Base-by-base conservation (phyloP, 1,140 invertebrate genomes). In the Aphelenchoides besseyi region DNA sequence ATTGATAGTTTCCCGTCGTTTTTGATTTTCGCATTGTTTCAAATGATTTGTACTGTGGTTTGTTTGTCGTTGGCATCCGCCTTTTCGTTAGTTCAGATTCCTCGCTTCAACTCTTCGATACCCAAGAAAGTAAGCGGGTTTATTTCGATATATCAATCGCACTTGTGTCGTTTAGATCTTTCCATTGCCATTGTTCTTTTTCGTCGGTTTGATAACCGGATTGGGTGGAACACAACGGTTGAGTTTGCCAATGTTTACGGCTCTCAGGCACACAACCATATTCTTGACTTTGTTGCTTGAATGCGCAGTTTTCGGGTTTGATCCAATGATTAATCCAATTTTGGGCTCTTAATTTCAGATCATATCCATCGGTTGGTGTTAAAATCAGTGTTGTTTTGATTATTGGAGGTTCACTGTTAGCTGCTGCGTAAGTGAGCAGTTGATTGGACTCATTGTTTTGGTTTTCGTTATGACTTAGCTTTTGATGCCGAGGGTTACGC, bases 281-380 rank as follows among this genome's bases (percentile, higher is more conserved):
- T 86, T 98, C n/a, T 93, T 99, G 90, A 98, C 96, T 0, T 96
- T 98, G 94, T 88, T 97, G 70, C 89, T 90, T 18, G 96, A 99
- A 85, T 91, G 90, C 77, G 91, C 92, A 78, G 89, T 98, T 37
- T 88, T 98, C 1, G 90, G 90, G 89, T 89, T 54, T 41, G 23
- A 32, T 57, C 37, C 29, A 12, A 16, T 66, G n/a, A 36, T 33
- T 28, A 16, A 1, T 1, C 3, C 2, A 12, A 62, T 48, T 53
- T 36, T 61, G n/a, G 3, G 0, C 12, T 30, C 69, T 71, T 69
- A 69, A 61, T 85, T 86, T 75, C 79, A 89, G 89, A 59, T 83
- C 87, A 3, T 80, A 73, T 33, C 85, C 86, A 54, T 82, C 85
- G 2, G 79, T 76, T 35, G 73, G 84, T 41, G 87, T 90, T 18